phyloP scores from a whole-genome alignment of 2,113 vertebrate species.

The Nanorana parkeri region DNA sequence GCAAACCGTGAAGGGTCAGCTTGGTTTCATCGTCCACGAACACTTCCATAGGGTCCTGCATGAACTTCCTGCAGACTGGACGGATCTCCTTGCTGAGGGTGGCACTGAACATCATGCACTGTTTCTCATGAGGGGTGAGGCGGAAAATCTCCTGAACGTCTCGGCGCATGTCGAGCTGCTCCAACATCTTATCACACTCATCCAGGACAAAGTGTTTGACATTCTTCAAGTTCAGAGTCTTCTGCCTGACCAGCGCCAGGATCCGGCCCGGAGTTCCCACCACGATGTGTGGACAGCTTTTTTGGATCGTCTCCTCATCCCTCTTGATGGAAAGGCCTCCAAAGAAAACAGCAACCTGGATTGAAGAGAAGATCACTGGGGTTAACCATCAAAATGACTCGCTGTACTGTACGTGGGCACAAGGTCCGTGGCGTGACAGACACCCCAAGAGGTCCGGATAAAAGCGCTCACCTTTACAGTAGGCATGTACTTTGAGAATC shows the following conservation, averaged over 20 bases:
- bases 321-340: slow-evolving; percentile 87
- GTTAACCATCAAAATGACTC: fast-evolving
- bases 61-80: slow-evolving; percentile 89
- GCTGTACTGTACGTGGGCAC: fast-evolving
- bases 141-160: slow-evolving; percentile 90
- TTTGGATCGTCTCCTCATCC: slow-evolving; percentile 83
- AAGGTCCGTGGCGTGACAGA: too few species aligned
- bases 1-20: slow-evolving; percentile 86
- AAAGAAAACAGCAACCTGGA: slow-evolving; percentile 83
- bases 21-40: slow-evolving; percentile 91
- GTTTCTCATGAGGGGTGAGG: slow-evolving; percentile 87
- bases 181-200: slow-evolving; percentile 91
- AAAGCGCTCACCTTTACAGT: slow-evolving; percentile 71
- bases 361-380: fast-evolving
- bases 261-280: slow-evolving; percentile 86
- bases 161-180: slow-evolving; percentile 85
- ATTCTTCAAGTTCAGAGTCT: slow-evolving; percentile 80
- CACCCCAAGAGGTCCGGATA: not conserved
- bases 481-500: slow-evolving; percentile 91
- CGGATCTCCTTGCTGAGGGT: slow-evolving; percentile 88
- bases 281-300: slow-evolving; percentile 86
- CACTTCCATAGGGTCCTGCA: slow-evolving; percentile 94
- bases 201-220: slow-evolving; percentile 90
- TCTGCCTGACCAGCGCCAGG: slow-evolving; percentile 79
- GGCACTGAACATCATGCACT: slow-evolving; percentile 93